These are phyloP conservation scores for Xiphophorus maculatus DNA, from an alignment of 2,113 vertebrate species.

Conservation along the genomic window DNA sequence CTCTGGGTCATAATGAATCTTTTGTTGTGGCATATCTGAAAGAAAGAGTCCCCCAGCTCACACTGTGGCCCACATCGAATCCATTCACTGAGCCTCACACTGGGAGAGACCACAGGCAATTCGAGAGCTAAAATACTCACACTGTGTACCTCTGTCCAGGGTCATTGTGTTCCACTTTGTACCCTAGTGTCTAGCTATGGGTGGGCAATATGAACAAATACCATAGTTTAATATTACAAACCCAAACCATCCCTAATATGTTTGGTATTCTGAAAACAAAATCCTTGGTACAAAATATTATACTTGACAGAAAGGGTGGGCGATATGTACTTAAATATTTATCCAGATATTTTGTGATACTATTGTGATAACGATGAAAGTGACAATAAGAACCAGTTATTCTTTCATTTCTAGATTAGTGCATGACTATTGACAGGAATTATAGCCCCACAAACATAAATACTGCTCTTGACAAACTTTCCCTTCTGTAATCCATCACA, in stretches of 20 bases:
- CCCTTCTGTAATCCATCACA: not conserved
- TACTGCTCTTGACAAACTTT: too few relatives aligned
- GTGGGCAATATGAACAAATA: constrained; percentile 8
- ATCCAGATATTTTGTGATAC: too few relatives aligned
- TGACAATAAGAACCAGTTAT: too few relatives aligned
- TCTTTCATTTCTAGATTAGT: too few relatives aligned
- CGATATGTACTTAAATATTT: too few relatives aligned
- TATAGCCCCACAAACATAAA: too few relatives aligned
- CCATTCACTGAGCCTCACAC: constrained; percentile 58
- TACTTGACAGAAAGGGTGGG: not conserved
- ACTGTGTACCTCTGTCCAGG: constrained; percentile 28
- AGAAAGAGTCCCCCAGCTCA: constrained; percentile 68
- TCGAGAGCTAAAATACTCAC: constrained; percentile 30
- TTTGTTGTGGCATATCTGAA: constrained; percentile 71
- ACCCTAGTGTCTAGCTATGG: constrained; percentile 11
- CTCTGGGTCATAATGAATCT: constrained; percentile 69
- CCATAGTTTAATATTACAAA: not conserved
- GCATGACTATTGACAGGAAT: too few relatives aligned
- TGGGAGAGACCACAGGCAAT: constrained; percentile 36
- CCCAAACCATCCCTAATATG: not conserved
- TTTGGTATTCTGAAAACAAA: not conserved
- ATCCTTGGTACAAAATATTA: not conserved
- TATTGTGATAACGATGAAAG: not conserved
- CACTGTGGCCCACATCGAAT: constrained; percentile 71
- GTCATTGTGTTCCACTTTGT: constrained; percentile 38